Evolutionary conservation across 2,113 vertebrate species (phyloP).

Genomic region (Aptenodytes patagonicus): DNA sequence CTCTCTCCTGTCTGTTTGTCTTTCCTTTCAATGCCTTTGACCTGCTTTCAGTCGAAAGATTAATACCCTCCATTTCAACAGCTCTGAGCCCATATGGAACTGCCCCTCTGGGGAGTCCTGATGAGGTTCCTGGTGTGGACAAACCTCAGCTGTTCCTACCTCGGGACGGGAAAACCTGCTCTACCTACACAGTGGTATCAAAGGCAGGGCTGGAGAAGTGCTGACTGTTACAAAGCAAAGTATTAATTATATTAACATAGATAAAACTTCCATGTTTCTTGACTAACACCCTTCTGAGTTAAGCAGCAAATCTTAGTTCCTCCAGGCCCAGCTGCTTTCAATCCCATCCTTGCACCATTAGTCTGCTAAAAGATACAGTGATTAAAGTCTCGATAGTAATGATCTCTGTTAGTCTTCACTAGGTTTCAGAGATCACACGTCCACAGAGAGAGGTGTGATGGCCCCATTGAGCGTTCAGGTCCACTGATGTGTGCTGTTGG

Average conservation of each 20-base stretch:
- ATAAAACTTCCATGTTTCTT: not conserved
- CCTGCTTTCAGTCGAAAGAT: not conserved
- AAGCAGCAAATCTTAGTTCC: not conserved
- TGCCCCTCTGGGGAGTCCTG: not conserved
- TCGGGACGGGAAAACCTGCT: not conserved
- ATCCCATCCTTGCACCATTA: not conserved
- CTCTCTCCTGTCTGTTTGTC: not conserved
- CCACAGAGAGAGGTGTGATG: not conserved
- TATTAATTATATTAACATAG: not conserved
- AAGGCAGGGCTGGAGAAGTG: not conserved
- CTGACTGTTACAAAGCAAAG: not conserved
- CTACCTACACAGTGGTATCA: not conserved
- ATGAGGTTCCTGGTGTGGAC: not conserved
- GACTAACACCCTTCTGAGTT: not conserved
- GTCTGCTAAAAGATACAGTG: not conserved
- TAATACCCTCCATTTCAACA: not conserved
- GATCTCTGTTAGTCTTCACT: not conserved
- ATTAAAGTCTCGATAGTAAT: not conserved
- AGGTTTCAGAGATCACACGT: not conserved
- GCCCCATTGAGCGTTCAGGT: not conserved
- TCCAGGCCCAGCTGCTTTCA: not conserved
- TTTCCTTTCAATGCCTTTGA: slow-evolving; percentile 14
- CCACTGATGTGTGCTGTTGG: not conserved
- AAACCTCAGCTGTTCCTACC: slow-evolving; percentile 10
- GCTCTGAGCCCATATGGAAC: not conserved